A percentile compares a stretch with the other conserved stretches of the same genome.
Conservation (phyloP, 2,797 vertebrate genomes). For the Ctenosaura bakeri region DNA sequence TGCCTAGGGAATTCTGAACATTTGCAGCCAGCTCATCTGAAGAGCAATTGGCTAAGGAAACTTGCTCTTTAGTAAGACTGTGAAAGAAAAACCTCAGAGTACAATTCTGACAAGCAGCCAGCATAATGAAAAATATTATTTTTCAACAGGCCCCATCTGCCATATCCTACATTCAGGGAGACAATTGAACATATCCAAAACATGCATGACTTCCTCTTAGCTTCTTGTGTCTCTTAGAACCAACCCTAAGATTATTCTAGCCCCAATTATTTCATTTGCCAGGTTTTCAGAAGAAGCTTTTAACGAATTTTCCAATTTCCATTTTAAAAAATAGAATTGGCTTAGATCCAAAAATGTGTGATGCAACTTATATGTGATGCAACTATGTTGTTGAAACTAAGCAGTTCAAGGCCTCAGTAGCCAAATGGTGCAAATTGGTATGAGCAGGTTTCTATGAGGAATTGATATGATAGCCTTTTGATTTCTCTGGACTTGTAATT, state of each 20-base stretch:
- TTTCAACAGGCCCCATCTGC: neutral
- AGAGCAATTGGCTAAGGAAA: neutral
- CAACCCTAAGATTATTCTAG: neutral
- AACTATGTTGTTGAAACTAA: neutral
- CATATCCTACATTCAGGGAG: slow-evolving; percentile 37
- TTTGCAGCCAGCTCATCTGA: neutral
- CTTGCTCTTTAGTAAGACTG: neutral
- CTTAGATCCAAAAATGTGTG: neutral
- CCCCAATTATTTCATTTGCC: neutral
- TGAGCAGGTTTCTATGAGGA: neutral
- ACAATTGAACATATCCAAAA: slow-evolving; percentile 1
- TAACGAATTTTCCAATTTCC: neutral
- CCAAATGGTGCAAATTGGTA: too few species aligned
- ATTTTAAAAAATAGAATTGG: neutral
- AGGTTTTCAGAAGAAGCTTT: neutral
- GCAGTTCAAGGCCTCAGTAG: too few species aligned
- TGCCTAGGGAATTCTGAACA: neutral
- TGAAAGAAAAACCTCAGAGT: neutral
- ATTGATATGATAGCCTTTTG: neutral
- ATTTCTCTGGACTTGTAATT: neutral
- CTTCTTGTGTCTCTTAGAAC: neutral
- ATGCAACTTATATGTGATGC: neutral
- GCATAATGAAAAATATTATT: neutral
- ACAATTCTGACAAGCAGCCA: neutral
- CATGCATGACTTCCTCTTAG: neutral